These are phyloP conservation scores for Motacilla alba DNA, from an alignment of 2,113 vertebrate genomes.

Conservation along the genomic window DNA sequence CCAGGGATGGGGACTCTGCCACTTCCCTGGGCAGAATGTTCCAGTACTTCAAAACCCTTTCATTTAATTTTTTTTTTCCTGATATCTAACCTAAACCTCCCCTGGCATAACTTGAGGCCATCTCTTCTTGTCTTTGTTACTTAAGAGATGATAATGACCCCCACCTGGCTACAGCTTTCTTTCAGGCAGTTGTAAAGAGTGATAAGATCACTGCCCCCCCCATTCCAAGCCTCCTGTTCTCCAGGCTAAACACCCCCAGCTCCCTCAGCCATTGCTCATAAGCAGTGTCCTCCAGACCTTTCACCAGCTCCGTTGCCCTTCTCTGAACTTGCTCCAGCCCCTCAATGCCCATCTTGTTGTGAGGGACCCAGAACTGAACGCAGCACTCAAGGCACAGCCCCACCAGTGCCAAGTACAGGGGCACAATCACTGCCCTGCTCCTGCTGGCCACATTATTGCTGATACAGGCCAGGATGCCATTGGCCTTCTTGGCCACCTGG, in stretches of 20 bases:
- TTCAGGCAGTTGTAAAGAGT: not conserved
- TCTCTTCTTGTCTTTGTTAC: not conserved
- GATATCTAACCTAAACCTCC: not conserved
- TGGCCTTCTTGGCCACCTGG: not conserved
- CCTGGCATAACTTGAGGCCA: not conserved
- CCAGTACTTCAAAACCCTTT: not conserved
- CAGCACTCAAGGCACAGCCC: fast-evolving
- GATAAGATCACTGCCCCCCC: not conserved
- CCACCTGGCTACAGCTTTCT: not conserved
- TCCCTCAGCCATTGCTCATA: not conserved
- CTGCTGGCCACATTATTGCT: not conserved
- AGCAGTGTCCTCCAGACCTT: not conserved
- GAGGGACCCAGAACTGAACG: too few species aligned
- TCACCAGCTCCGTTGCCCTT: not conserved
- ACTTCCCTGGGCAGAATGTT: not conserved
- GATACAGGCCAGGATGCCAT: not conserved
- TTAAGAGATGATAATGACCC: not conserved
- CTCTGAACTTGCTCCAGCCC: fast-evolving
- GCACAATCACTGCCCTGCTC: fast-evolving
- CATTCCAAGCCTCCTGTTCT: not conserved
- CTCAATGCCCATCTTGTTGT: not conserved
- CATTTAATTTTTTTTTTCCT: not conserved
- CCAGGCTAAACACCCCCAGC: not conserved
- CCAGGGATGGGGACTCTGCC: too few species aligned
- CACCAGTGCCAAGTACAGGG: not conserved